Base-by-base conservation (phyloP, 2,113 vertebrate species). In the Serilophus lunatus region DNA sequence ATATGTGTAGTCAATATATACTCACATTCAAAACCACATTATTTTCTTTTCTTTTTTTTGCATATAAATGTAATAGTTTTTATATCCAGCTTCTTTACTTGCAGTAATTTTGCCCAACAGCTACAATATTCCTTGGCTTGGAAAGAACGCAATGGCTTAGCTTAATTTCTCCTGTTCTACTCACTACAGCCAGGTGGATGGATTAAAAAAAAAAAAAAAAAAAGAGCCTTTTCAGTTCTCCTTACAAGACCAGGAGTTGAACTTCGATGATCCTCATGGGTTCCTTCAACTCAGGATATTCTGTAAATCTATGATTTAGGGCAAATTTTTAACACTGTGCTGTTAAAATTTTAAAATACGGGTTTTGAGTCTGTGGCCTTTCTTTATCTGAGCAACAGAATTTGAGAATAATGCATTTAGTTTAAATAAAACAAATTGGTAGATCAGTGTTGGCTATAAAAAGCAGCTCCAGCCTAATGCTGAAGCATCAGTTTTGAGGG, bases 131-230 rank as follows among this genome's bases (percentile, higher is more conserved):
- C 26, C 50, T 86, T 87, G 75, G 45, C 61, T 84, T 86, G 87
- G 89, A 86, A 92, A 80, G 78, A 35, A 42, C 57, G 29, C 8
- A 3, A 49, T 49, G 50, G 72, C 94, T 88, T 51, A 78, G 35
- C 42, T 53, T 88, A 12, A 82, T 92, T 90, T 94, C 74, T 95
- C 90, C 93, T 91, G 69, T 65, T 92, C 60, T 88, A 35, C 69
- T 71, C 49, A 78, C 96, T 81, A 66, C 86, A 96, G 83, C 70
- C 77, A 75, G 66, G 64, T 91, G 92, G 59, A 33, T 91, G 70
- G 12, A 19, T 20, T 93, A 85, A 47, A 51, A 69, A 56, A 80
- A 20, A 31, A 79, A 70, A 20, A 26, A 94, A 86, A 49, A 51
- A 66, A 57, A 80, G 31, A 82, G 25, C 44, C 47, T 33, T 31